phyloP scores from a whole-genome alignment of 2,797 vertebrate genomes.

The Echeneis naucrates region DNA sequence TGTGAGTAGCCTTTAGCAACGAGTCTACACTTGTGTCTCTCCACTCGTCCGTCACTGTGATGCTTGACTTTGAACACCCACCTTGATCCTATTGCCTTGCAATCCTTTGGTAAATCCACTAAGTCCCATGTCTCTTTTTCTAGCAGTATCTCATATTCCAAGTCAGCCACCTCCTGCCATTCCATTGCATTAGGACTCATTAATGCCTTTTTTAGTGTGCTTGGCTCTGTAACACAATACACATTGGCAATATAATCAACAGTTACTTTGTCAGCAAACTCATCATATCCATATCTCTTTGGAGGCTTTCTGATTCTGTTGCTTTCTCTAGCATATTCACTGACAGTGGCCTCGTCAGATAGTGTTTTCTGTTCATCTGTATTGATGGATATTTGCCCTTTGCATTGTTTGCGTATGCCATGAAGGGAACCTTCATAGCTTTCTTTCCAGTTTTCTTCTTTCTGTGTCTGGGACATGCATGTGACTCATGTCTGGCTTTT shows the following conservation, averaged over 20 bases:
- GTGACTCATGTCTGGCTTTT: constrained; percentile 49
- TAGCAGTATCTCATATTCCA: constrained; percentile 53
- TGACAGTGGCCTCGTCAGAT: too few species aligned
- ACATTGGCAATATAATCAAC: constrained; percentile 52
- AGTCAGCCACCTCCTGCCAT: constrained; percentile 44
- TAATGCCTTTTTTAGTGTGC: constrained; percentile 50
- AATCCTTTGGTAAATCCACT: constrained; percentile 40
- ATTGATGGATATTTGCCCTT: too few species aligned
- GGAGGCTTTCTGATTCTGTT: too few species aligned
- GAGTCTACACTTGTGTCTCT: constrained; percentile 60
- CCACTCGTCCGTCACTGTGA: constrained; percentile 56
- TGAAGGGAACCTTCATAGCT: constrained; percentile 40
- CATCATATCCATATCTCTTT: too few species aligned
- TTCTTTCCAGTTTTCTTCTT: constrained; percentile 57
- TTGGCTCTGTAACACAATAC: constrained; percentile 44
- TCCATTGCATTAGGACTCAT: constrained; percentile 50
- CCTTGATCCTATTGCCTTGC: constrained; percentile 49
- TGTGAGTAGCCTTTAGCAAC: constrained; percentile 47
- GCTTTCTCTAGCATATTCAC: too few species aligned
- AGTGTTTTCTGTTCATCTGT: too few species aligned
- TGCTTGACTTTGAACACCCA: constrained; percentile 69
- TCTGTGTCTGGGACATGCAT: constrained; percentile 43
- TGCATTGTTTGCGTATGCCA: constrained; percentile 37
- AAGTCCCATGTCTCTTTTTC: constrained; percentile 60
- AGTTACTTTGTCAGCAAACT: constrained; percentile 52